A percentile compares a stretch with the other conserved stretches of the same genome.
Evolutionary conservation across 2,113 vertebrate species (phyloP).

Genomic region (Chloropsis hardwickii): DNA sequence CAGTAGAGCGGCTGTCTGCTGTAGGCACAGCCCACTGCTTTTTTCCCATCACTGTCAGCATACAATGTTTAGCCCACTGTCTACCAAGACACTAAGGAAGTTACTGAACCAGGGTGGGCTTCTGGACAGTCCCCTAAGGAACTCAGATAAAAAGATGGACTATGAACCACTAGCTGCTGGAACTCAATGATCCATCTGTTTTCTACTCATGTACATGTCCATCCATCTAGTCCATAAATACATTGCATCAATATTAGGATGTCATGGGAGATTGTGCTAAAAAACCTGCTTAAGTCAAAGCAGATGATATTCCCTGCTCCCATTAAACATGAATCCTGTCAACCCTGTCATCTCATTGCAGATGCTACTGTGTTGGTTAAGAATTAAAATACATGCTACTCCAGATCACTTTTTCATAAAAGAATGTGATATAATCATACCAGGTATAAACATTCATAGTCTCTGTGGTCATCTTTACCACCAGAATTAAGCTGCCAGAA

Average conservation of each 20-base stretch:
- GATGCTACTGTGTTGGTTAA: rapidly evolving
- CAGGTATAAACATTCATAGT: not conserved
- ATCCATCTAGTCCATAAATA: not conserved
- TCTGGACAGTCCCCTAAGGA: not conserved
- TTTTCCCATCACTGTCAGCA: too few relatives aligned
- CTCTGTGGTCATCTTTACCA: not conserved
- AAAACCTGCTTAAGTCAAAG: not conserved
- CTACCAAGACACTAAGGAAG: not conserved
- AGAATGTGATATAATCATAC: not conserved
- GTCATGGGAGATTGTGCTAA: not conserved
- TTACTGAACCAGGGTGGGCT: not conserved
- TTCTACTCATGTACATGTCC: not conserved
- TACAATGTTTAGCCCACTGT: not conserved
- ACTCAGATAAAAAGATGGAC: not conserved
- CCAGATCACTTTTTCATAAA: not conserved
- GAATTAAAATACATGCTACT: not conserved
- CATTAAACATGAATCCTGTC: not conserved
- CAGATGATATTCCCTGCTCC: not conserved
- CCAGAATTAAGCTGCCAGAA: not conserved
- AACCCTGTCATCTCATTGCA: not conserved
- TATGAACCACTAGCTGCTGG: not conserved
- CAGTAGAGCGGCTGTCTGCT: not conserved
- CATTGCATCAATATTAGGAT: not conserved
- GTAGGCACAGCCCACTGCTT: not conserved
- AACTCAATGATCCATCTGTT: not conserved